A percentile compares a stretch with the other conserved stretches of the same genome.
Evolutionary conservation across 2,797 vertebrate species (phyloP).

Genomic region (Myoxocephalus aenaeus): DNA sequence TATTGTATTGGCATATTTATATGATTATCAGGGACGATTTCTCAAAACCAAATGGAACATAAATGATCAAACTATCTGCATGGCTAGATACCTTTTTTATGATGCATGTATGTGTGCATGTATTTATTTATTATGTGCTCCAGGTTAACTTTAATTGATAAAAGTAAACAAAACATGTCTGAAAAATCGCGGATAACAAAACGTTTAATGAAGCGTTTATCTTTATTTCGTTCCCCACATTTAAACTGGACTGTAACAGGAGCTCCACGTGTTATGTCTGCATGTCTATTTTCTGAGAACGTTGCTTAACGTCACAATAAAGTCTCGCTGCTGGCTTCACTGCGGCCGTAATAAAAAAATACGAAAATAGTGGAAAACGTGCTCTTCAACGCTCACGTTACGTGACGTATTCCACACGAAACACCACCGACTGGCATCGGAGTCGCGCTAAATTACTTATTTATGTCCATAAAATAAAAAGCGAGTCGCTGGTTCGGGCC

Average conservation of each 20-base stretch:
- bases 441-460: not conserved
- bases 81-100: no score
- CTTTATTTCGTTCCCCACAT: not conserved
- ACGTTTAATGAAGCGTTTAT: not conserved
- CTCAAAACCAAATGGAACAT: not conserved
- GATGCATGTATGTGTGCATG: no score
- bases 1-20: not conserved
- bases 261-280: not conserved
- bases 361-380: no score
- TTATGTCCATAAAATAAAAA: not conserved
- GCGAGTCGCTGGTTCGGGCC: not conserved
- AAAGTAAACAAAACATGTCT: not conserved
- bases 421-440: not conserved
- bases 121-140: not conserved
- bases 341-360: no score
- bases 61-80: not conserved
- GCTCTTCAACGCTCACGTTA: no score
- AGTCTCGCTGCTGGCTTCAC: no score
- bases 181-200: no score
- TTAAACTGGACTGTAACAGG: not conserved
- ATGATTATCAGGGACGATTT: no score
- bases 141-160: not conserved
- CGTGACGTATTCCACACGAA: no score
- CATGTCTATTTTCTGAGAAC: no score
- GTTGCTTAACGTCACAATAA: no score